Percentiles rank a stretch among this genome's conserved stretches.
phyloP scores from a whole-genome alignment of 2,113 vertebrate genomes.

The Atlantisia rogersi region DNA sequence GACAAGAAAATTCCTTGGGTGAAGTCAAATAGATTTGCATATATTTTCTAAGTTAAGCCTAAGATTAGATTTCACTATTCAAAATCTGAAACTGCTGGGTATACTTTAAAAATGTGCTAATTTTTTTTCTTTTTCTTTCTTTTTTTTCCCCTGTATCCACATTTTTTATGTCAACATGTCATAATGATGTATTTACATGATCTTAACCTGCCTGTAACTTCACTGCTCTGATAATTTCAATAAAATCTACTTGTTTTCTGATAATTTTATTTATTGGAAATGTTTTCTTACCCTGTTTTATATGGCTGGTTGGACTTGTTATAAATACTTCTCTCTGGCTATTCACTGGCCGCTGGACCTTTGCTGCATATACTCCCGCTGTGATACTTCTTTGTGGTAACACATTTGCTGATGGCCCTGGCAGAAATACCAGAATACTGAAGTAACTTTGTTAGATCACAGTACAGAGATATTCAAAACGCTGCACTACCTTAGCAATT shows the following conservation, averaged over 20 bases:
- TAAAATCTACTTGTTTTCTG: background rate
- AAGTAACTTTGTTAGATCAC: conserved; percentile 82
- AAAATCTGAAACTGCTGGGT: background rate
- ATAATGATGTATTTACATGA: background rate
- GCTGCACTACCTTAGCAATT: conserved; percentile 87
- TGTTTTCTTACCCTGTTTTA: background rate
- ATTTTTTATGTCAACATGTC: background rate
- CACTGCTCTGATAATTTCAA: background rate
- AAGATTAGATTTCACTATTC: background rate
- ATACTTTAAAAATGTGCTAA: background rate
- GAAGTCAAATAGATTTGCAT: background rate
- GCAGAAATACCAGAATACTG: conserved; percentile 93
- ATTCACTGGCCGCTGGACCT: background rate
- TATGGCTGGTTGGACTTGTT: background rate
- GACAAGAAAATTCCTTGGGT: background rate
- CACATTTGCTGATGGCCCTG: conserved; percentile 50
- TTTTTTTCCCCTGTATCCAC: background rate
- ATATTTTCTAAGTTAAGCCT: background rate
- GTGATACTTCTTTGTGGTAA: conserved; percentile 31
- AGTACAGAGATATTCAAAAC: conserved; percentile 91
- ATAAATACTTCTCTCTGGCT: background rate
- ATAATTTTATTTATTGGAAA: background rate
- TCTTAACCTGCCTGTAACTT: background rate
- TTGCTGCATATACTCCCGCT: background rate
- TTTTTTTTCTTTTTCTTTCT: background rate